Evolutionary conservation across 2,888 invertebrate genomes (phyloP).

Genomic region (Macaria notata): DNA sequence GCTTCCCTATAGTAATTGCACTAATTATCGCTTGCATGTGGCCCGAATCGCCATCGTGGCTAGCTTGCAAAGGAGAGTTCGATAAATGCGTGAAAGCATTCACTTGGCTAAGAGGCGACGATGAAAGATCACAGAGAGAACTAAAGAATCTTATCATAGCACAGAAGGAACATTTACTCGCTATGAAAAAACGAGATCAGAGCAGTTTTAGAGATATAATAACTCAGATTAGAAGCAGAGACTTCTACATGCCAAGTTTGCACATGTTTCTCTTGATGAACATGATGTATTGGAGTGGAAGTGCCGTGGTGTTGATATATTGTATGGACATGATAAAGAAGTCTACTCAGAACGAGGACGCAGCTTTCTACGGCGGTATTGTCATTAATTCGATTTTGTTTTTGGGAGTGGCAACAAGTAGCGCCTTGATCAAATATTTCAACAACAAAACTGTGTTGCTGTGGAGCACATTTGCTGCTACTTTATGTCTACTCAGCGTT

Average conservation of each 20-base stretch:
- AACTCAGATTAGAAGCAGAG: slow-evolving; percentile 21
- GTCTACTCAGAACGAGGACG: slow-evolving; percentile 25
- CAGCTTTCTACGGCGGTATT: slow-evolving; percentile 26
- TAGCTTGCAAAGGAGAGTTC: slow-evolving; percentile 32
- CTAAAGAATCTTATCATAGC: slow-evolving; percentile 25
- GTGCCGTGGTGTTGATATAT: slow-evolving; percentile 28
- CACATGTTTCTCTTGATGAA: slow-evolving; percentile 29
- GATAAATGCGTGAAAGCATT: slow-evolving; percentile 31
- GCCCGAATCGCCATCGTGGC: slow-evolving; percentile 36
- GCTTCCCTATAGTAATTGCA: slow-evolving; percentile 18
- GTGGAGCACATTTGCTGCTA: slow-evolving; percentile 18
- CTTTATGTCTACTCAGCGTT: slow-evolving; percentile 15
- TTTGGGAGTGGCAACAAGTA: slow-evolving; percentile 17
- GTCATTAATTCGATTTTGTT: slow-evolving; percentile 16
- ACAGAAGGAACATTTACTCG: slow-evolving; percentile 17
- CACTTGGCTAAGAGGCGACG: slow-evolving; percentile 31
- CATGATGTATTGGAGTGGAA: slow-evolving; percentile 34
- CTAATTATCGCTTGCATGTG: slow-evolving; percentile 24
- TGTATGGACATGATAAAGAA: slow-evolving; percentile 27
- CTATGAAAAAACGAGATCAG: neutral
- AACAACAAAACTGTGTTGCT: slow-evolving; percentile 30
- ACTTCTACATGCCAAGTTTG: slow-evolving; percentile 33
- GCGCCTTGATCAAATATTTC: slow-evolving; percentile 24
- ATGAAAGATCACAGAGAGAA: slow-evolving; percentile 26
- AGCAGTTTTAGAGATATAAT: slow-evolving; percentile 10